These are phyloP conservation scores for Lampris incognitus DNA, from an alignment of 2,113 vertebrate genomes.

Conservation along the genomic window DNA sequence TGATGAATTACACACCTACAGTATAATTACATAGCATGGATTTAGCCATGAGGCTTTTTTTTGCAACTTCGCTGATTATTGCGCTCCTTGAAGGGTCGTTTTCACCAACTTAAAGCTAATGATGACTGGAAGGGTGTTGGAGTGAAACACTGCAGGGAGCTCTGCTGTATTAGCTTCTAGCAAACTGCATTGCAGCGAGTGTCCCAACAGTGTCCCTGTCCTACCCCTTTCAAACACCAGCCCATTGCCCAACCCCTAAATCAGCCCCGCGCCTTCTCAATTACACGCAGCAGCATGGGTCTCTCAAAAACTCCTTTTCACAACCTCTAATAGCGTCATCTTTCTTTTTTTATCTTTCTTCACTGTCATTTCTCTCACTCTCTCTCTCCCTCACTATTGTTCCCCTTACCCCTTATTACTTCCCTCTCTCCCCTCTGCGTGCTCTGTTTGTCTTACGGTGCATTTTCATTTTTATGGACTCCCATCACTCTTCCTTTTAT, in stretches of 20 bases:
- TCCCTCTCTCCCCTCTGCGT: constrained; percentile 35
- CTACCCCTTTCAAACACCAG: constrained; percentile 32
- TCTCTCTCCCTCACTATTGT: constrained; percentile 54
- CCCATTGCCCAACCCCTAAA: constrained; percentile 60
- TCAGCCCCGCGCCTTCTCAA: constrained; percentile 70
- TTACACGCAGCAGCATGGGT: constrained; percentile 56
- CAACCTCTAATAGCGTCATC: constrained; percentile 47
- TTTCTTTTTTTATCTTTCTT: constrained; percentile 34
- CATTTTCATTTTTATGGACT: constrained; percentile 69
- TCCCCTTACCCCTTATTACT: constrained; percentile 32
- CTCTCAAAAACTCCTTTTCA: constrained; percentile 56
- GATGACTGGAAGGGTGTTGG: constrained; percentile 44
- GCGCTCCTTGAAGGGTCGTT: constrained; percentile 58
- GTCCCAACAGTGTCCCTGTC: background rate
- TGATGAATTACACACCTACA: constrained; percentile 28
- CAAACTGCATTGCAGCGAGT: constrained; percentile 67
- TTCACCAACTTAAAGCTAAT: constrained; percentile 45
- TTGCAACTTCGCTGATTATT: constrained; percentile 59
- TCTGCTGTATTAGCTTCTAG: constrained; percentile 29
- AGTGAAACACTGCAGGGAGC: constrained; percentile 37
- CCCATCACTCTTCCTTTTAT: constrained; percentile 56
- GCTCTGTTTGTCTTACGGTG: constrained; percentile 65
- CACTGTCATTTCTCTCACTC: constrained; percentile 44
- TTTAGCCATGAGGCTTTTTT: constrained; percentile 48
- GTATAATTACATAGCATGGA: constrained; percentile 52